A percentile compares a stretch with the other conserved stretches of the same genome.
phyloP scores from a whole-genome alignment of 2,888 invertebrate species.

The Aricia artaxerxes region DNA sequence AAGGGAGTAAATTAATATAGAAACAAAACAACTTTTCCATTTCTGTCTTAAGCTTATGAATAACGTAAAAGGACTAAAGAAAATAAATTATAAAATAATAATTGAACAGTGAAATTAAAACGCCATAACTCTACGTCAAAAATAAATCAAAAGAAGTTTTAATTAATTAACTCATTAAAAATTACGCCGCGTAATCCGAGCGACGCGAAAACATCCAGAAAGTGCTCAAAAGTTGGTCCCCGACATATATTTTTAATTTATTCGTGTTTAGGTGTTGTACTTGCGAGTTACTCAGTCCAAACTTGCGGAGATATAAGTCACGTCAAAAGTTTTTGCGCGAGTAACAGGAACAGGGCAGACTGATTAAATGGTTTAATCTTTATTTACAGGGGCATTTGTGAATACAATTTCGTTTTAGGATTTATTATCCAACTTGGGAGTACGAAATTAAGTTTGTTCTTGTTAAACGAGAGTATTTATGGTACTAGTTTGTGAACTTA shows the following conservation, averaged over 20 bases:
- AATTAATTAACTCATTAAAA: slow-evolving; percentile 27
- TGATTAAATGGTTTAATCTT: slow-evolving; percentile 77
- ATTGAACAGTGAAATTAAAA: slow-evolving; percentile 14
- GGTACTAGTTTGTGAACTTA: slow-evolving; percentile 20
- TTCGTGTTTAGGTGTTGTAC: slow-evolving; percentile 44
- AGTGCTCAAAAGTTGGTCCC: slow-evolving; percentile 26
- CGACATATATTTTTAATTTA: slow-evolving; percentile 44
- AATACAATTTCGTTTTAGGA: slow-evolving; percentile 64
- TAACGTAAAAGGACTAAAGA: background rate
- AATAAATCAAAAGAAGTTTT: slow-evolving; percentile 23
- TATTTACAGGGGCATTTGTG: slow-evolving; percentile 71
- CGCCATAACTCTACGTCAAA: slow-evolving; percentile 1
- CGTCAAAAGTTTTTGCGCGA: slow-evolving; percentile 66
- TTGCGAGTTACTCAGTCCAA: slow-evolving; percentile 50
- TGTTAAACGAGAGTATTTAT: slow-evolving; percentile 38
- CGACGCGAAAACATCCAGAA: slow-evolving; percentile 16
- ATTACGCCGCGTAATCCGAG: slow-evolving; percentile 21
- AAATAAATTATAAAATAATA: background rate
- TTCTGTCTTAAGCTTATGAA: background rate
- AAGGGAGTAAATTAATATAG: background rate
- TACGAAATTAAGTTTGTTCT: slow-evolving; percentile 52
- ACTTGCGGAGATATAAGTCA: slow-evolving; percentile 69
- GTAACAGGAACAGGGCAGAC: slow-evolving; percentile 54
- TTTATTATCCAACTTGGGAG: slow-evolving; percentile 71
- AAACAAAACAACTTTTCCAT: background rate